These are phyloP conservation scores for Eurois occulta DNA, from an alignment of 2,888 invertebrate genomes.

Conservation along the genomic window DNA sequence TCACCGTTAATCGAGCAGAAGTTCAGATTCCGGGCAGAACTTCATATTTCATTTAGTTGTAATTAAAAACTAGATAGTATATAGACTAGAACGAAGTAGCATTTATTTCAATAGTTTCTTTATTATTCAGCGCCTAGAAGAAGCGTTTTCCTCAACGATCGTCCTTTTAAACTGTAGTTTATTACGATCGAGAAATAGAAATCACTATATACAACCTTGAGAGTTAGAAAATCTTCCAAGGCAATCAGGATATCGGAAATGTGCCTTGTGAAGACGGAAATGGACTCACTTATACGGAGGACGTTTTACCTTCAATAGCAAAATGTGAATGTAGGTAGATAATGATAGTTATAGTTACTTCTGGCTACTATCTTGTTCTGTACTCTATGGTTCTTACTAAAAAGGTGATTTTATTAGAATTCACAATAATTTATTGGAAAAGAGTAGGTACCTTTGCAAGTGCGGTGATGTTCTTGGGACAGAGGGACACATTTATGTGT, in stretches of 20 bases:
- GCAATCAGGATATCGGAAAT: constrained; percentile 19
- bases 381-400: too few relatives aligned
- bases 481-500: too few relatives aligned
- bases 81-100: too few relatives aligned
- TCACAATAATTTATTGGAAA: too few relatives aligned
- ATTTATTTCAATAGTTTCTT: background rate
- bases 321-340: background rate
- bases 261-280: background rate
- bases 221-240: background rate
- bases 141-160: too few relatives aligned
- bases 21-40: background rate
- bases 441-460: too few relatives aligned
- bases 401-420: too few relatives aligned
- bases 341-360: background rate
- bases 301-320: background rate
- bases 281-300: background rate
- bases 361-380: background rate
- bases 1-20: background rate
- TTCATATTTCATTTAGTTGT: too few relatives aligned
- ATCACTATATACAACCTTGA: background rate
- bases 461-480: background rate
- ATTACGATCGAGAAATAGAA: background rate
- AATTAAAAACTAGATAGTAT: background rate
- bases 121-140: too few relatives aligned
- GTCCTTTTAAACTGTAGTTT: background rate